These are phyloP conservation scores for Laupala kohalensis DNA, from an alignment of 1,140 invertebrate genomes.

Conservation along the genomic window DNA sequence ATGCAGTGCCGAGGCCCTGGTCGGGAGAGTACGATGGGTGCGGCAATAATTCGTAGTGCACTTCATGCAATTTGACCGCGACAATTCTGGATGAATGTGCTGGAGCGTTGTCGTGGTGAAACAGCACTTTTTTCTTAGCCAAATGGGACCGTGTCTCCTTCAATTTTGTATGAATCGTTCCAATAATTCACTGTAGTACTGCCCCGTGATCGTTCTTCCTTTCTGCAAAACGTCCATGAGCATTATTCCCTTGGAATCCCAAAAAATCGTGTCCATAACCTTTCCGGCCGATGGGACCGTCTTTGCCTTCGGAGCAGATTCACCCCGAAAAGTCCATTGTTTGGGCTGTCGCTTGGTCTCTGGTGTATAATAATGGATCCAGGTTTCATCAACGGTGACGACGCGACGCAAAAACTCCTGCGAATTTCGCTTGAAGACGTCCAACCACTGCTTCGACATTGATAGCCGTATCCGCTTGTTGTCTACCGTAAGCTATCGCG, in stretches of 20 bases:
- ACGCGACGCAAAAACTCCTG: conserved; percentile 13
- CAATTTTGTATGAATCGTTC: conserved; percentile 17
- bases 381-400: conserved; percentile 18
- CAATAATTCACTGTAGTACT: conserved; percentile 19
- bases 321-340: conserved; percentile 19
- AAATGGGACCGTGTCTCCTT: conserved; percentile 21
- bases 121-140: conserved; percentile 27
- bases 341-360: conserved; percentile 15
- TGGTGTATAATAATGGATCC: conserved; percentile 16
- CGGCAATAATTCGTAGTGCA: conserved; percentile 30
- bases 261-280: conserved; percentile 25
- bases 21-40: conserved; percentile 32
- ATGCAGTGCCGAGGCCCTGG: conserved; percentile 22
- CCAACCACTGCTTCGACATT: conserved; percentile 18
- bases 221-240: conserved; percentile 33
- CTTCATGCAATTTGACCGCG: conserved; percentile 24
- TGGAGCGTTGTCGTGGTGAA: conserved; percentile 28
- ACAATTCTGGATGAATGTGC: conserved; percentile 22
- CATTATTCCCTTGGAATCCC: conserved; percentile 25
- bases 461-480: conserved; percentile 21
- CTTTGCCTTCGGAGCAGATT: conserved; percentile 17
- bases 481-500: conserved; percentile 23
- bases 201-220: conserved; percentile 28
- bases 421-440: conserved; percentile 12
- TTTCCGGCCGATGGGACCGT: conserved; percentile 21